Percentiles rank a stretch among this genome's conserved stretches.
phyloP scores from a whole-genome alignment of 2,797 vertebrate species.

The Distichodus sexfasciatus region DNA sequence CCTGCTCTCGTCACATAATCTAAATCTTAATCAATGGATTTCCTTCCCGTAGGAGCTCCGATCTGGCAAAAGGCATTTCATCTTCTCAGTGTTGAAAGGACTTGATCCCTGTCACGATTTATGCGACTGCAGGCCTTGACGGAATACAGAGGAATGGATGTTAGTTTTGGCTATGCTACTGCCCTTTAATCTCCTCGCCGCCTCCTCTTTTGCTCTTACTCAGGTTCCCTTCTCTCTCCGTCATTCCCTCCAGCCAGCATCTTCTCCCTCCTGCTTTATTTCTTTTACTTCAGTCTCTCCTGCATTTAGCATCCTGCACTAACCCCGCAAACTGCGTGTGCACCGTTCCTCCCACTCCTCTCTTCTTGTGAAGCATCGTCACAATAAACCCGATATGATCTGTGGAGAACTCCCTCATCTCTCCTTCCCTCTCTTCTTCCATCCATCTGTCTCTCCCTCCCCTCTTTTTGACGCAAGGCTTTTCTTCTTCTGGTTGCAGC shows the following conservation, averaged over 20 bases:
- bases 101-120: slow-evolving; percentile 40
- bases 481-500: slow-evolving; percentile 47
- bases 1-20: background rate
- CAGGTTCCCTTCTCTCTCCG: slow-evolving; percentile 41
- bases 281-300: slow-evolving; percentile 26
- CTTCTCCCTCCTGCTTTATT: background rate
- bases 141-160: slow-evolving; percentile 44
- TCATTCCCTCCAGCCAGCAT: slow-evolving; percentile 27
- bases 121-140: slow-evolving; percentile 43
- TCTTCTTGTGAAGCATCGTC: slow-evolving; percentile 51
- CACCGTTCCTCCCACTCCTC: slow-evolving; percentile 20
- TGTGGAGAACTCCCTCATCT: slow-evolving; percentile 64
- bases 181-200: slow-evolving; percentile 49
- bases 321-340: slow-evolving; percentile 14
- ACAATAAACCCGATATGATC: slow-evolving; percentile 63
- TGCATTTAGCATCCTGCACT: slow-evolving; percentile 5
- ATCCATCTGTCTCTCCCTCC: slow-evolving; percentile 26
- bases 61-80: slow-evolving; percentile 35
- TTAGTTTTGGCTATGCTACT: slow-evolving; percentile 39
- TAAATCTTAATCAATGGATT: background rate
- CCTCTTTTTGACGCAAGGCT: slow-evolving; percentile 16
- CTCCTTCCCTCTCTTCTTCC: slow-evolving; percentile 18
- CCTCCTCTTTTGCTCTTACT: slow-evolving; percentile 35
- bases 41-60: background rate
- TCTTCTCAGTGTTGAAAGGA: slow-evolving; percentile 24